Evolutionary conservation across 2,797 vertebrate genomes (phyloP).

Genomic region (Percopsis omiscomaycus): DNA sequence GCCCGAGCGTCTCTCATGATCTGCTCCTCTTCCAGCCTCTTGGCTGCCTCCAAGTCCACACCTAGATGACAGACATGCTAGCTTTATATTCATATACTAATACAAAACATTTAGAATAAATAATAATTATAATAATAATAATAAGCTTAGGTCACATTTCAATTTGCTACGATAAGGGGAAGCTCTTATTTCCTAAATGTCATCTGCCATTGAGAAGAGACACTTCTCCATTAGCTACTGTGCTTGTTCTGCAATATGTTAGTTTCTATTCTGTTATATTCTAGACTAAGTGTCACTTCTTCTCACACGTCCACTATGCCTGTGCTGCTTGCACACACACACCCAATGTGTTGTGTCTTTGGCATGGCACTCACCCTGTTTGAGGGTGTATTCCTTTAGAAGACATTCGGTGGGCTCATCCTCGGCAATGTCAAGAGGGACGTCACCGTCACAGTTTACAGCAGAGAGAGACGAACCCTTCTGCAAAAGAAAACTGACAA

Average conservation of each 20-base stretch:
- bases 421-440: slow-evolving; percentile 88
- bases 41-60: slow-evolving; percentile 85
- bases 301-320: no score
- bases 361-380: slow-evolving; percentile 71
- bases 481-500: slow-evolving; percentile 83
- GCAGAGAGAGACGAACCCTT: slow-evolving; percentile 81
- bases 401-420: slow-evolving; percentile 86
- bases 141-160: no score
- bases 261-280: neutral
- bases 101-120: no score
- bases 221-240: neutral
- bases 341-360: neutral
- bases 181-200: neutral
- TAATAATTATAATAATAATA: neutral
- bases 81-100: neutral
- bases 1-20: slow-evolving; percentile 83
- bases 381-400: slow-evolving; percentile 78
- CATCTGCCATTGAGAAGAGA: neutral
- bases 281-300: no score
- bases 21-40: slow-evolving; percentile 84
- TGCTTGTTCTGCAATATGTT: neutral
- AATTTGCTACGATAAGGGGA: neutral
- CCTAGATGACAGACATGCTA: slow-evolving; percentile 61
- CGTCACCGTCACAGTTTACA: slow-evolving; percentile 90
- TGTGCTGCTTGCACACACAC: no score